phyloP scores from a whole-genome alignment of 2,797 vertebrate species.

The Distichodus sexfasciatus region DNA sequence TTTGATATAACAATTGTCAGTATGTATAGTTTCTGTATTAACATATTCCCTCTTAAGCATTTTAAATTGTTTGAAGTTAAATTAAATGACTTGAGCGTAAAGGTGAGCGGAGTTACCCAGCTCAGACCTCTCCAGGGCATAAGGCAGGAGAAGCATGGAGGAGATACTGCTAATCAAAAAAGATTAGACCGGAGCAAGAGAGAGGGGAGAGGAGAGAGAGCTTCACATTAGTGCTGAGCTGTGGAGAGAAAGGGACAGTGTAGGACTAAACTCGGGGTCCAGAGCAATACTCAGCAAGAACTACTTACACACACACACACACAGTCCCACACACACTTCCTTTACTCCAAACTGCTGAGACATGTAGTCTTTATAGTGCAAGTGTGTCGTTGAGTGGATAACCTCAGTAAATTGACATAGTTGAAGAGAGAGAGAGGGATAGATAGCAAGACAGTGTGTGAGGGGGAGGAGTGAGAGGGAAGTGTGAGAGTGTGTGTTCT shows the following conservation, averaged over 20 bases:
- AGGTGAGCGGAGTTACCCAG: neutral
- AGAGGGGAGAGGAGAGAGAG: neutral
- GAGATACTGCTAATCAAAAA: neutral
- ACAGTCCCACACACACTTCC: neutral
- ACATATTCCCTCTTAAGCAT: too few species aligned
- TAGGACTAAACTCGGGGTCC: neutral
- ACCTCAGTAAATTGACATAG: neutral
- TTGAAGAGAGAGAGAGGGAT: neutral
- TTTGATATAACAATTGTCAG: too few species aligned
- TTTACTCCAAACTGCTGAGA: neutral
- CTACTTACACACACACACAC: neutral
- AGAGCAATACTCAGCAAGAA: neutral
- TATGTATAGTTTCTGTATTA: too few species aligned
- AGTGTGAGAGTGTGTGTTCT: neutral
- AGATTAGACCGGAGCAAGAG: neutral
- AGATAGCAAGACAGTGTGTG: too few species aligned
- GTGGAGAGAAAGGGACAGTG: neutral
- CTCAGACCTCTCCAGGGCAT: neutral
- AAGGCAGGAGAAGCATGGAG: neutral
- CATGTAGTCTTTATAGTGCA: neutral
- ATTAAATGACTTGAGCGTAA: too few species aligned
- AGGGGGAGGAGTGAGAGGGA: neutral
- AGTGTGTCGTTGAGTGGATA: neutral
- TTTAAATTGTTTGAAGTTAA: too few species aligned
- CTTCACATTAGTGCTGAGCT: neutral